Conservation (phyloP, 37 sponge, comb jelly and placozoan species). For the Amphimedon queenslandica region DNA sequence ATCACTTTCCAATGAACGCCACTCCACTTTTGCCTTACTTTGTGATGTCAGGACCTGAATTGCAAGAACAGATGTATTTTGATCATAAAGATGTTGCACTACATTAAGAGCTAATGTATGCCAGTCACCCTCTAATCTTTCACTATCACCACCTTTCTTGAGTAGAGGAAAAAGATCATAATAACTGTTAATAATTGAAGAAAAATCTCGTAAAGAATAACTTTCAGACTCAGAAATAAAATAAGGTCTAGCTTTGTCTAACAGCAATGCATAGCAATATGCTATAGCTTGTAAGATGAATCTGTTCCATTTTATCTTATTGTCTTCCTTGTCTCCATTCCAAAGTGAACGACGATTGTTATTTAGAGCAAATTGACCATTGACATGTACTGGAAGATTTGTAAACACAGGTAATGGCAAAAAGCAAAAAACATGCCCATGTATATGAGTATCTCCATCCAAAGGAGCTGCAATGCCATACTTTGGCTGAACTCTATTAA, state of each 20-base stretch:
- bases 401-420: constrained; percentile 34
- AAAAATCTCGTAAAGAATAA: neutral
- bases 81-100: neutral
- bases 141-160: neutral
- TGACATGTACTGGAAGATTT: constrained; percentile 39
- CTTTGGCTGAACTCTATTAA: neutral
- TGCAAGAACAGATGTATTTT: neutral
- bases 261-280: constrained; percentile 57
- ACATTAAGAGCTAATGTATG: neutral
- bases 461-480: constrained; percentile 18
- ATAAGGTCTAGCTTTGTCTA: neutral
- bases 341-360: constrained; percentile 22
- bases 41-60: neutral
- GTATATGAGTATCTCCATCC: neutral
- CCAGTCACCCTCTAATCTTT: neutral
- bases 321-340: constrained; percentile 14
- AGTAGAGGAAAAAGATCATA: constrained; percentile 34
- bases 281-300: constrained; percentile 39
- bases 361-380: constrained; percentile 35
- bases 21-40: neutral
- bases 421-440: constrained; percentile 43
- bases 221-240: neutral
- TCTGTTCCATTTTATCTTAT: constrained; percentile 54
- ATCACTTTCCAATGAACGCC: neutral
- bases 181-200: constrained; percentile 6